A percentile compares a stretch with the other conserved stretches of the same genome.
Conservation (phyloP, 2,888 invertebrate genomes). For the Pollenia amentaria region DNA sequence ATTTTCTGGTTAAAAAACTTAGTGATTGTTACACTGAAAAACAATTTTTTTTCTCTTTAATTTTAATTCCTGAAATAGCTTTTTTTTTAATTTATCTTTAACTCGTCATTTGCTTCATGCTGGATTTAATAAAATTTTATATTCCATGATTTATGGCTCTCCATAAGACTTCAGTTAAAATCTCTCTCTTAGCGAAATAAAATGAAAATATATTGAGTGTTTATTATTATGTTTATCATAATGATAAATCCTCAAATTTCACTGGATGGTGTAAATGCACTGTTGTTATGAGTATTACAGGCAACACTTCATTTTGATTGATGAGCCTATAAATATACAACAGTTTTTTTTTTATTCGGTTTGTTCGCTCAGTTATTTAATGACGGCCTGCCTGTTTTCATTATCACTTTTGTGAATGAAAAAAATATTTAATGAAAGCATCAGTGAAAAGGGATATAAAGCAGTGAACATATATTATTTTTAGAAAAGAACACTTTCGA, state of each 20-base stretch:
- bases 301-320: slow-evolving; percentile 56
- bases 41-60: too few species aligned
- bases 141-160: slow-evolving; percentile 1
- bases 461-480: neutral
- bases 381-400: neutral
- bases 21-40: too few species aligned
- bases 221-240: slow-evolving; percentile 52
- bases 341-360: slow-evolving; percentile 28
- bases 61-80: too few species aligned
- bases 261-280: slow-evolving; percentile 5
- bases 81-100: neutral
- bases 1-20: too few species aligned
- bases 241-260: slow-evolving; percentile 43
- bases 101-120: neutral
- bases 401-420: slow-evolving; percentile 11
- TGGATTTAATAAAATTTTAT: neutral
- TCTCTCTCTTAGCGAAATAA: neutral
- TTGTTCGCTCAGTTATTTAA: neutral
- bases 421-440: slow-evolving; percentile 14
- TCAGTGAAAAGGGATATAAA: neutral
- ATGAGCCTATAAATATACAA: slow-evolving; percentile 59
- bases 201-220: slow-evolving; percentile 45
- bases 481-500: neutral
- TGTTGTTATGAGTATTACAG: slow-evolving; percentile 2
- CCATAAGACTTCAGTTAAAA: neutral